Percentiles rank a stretch among this genome's conserved stretches.
Evolutionary conservation across 2,888 invertebrate species (phyloP).

Genomic region (Nemapogon koenigi): DNA sequence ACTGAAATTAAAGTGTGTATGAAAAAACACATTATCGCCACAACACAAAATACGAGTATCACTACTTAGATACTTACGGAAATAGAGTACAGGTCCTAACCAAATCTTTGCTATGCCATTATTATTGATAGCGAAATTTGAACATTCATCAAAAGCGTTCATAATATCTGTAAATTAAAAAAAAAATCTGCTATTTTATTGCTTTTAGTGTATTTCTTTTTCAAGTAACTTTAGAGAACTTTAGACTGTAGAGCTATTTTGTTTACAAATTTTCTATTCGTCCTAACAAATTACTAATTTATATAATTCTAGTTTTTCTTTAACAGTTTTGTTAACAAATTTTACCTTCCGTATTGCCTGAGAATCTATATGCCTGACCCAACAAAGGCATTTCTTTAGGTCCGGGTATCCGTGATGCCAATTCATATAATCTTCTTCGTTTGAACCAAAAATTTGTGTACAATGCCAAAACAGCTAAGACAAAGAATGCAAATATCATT

Average conservation of each 20-base stretch:
- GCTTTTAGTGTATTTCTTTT: too few relatives aligned
- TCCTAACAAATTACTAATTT: not conserved
- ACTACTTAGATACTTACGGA: constrained; percentile 29
- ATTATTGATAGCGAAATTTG: constrained; percentile 31
- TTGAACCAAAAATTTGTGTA: constrained; percentile 26
- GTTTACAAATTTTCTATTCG: too few relatives aligned
- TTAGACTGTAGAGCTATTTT: too few relatives aligned
- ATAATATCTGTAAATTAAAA: constrained; percentile 54
- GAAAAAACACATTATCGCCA: too few relatives aligned
- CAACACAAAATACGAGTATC: too few relatives aligned
- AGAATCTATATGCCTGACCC: constrained; percentile 30
- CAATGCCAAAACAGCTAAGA: constrained; percentile 23
- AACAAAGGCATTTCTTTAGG: constrained; percentile 26
- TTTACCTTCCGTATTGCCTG: constrained; percentile 37
- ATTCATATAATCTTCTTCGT: constrained; percentile 32
- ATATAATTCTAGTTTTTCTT: not conserved
- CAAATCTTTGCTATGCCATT: constrained; percentile 35
- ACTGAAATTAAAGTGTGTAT: constrained; percentile 7
- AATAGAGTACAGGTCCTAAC: constrained; percentile 37
- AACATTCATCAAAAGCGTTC: constrained; percentile 28
- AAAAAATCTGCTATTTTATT: too few relatives aligned
- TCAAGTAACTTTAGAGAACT: too few relatives aligned
- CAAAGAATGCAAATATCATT: too few relatives aligned
- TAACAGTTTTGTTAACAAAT: not conserved
- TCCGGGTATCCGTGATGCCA: constrained; percentile 27